phyloP scores from a whole-genome alignment of 2,113 vertebrate species.

The Raphicerus campestris region DNA sequence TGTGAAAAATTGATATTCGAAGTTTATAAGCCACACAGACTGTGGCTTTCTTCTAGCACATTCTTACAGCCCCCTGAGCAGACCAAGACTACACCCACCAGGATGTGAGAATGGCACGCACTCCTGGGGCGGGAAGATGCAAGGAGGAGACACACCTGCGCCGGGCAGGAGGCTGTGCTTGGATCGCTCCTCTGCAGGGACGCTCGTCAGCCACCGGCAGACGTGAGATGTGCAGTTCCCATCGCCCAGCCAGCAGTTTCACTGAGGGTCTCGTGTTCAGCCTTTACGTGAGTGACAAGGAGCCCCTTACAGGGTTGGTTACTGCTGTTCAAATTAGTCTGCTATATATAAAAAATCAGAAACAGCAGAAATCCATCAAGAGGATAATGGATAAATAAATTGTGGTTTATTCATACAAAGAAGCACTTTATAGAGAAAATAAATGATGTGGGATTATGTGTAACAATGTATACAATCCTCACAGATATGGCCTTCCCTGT shows the following conservation, averaged over 20 bases:
- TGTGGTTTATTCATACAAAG: neutral
- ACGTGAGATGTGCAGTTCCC: fast-evolving
- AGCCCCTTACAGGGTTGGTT: neutral
- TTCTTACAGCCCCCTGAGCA: neutral
- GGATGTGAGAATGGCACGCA: fast-evolving
- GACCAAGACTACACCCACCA: fast-evolving
- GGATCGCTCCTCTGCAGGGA: neutral
- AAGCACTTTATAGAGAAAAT: neutral
- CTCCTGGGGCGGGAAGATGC: fast-evolving
- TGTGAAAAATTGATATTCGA: no score
- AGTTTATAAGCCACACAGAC: neutral
- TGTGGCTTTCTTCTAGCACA: no score
- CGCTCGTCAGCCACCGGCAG: fast-evolving
- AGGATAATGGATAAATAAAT: slow-evolving; percentile 24
- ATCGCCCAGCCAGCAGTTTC: neutral
- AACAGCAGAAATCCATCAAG: neutral
- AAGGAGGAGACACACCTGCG: fast-evolving
- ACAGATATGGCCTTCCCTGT: neutral
- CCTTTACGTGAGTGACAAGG: neutral
- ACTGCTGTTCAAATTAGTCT: neutral
- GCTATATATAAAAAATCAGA: neutral
- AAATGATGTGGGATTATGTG: neutral
- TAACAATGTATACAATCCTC: neutral
- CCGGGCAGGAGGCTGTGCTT: fast-evolving
- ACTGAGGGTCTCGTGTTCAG: fast-evolving